These are phyloP conservation scores for Mercenaria mercenaria DNA, from an alignment of 1,140 invertebrate genomes.

Conservation along the genomic window DNA sequence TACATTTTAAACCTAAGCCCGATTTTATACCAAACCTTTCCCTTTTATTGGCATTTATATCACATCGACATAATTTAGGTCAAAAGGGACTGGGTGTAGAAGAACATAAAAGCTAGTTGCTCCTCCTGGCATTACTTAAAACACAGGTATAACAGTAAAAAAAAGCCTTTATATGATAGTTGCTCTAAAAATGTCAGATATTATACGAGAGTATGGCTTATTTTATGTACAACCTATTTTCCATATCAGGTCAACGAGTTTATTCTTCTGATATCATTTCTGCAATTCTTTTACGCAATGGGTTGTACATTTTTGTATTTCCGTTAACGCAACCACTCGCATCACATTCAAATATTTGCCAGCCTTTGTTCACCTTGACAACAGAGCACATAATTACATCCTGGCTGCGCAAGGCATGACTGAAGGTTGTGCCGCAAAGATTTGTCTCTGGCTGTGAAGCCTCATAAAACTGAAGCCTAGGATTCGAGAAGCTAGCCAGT, in stretches of 20 bases:
- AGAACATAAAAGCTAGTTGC: no score
- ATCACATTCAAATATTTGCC: constrained; percentile 59
- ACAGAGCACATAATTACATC: constrained; percentile 67
- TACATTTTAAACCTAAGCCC: no score
- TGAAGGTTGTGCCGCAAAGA: constrained; percentile 42
- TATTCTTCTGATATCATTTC: not conserved
- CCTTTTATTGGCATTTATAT: no score
- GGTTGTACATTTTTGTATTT: constrained; percentile 47
- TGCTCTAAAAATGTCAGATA: no score
- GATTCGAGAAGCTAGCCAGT: not conserved
- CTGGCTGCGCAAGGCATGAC: constrained; percentile 8
- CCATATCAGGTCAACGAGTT: not conserved
- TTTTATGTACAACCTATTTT: no score
- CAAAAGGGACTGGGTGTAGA: no score
- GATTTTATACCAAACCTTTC: no score
- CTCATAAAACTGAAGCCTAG: constrained; percentile 38
- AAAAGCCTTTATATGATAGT: no score
- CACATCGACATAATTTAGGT: no score
- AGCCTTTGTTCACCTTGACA: not conserved
- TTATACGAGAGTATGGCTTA: no score
- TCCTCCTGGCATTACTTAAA: no score
- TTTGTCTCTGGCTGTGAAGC: not conserved
- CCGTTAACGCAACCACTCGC: constrained; percentile 9
- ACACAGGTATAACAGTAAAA: no score
- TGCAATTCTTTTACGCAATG: not conserved